Percentiles rank a stretch among this genome's conserved stretches.
These are phyloP conservation scores for Phrynocephalus forsythii DNA, from an alignment of 2,797 vertebrate genomes.

Conservation along the genomic window DNA sequence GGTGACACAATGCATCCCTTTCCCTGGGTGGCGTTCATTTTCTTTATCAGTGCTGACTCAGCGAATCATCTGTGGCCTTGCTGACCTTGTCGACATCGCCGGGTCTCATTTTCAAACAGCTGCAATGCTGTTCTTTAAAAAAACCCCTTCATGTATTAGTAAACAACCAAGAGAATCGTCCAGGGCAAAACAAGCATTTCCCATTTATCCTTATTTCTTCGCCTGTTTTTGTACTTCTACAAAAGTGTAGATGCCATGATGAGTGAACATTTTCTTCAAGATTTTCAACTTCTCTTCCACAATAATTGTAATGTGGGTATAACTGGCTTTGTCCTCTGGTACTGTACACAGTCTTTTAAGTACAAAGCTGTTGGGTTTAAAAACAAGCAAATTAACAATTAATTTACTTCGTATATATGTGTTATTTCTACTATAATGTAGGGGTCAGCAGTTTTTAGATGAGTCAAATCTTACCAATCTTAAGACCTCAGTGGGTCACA, in stretches of 20 bases:
- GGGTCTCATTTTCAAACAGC: not conserved
- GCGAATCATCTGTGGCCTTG: not conserved
- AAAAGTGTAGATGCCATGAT: not conserved
- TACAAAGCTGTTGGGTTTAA: too few relatives aligned
- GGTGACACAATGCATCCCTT: conserved; percentile 5
- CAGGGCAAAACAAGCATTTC: not conserved
- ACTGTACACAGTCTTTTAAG: not conserved
- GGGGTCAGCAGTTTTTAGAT: too few relatives aligned
- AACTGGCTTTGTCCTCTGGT: not conserved
- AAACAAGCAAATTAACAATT: not conserved
- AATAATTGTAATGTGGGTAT: not conserved
- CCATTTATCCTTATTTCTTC: not conserved
- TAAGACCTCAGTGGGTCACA: too few relatives aligned
- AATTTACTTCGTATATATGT: too few relatives aligned
- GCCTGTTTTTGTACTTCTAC: not conserved
- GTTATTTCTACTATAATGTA: too few relatives aligned
- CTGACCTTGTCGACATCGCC: conserved; percentile 8
- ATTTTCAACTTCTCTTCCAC: not conserved
- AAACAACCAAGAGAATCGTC: not conserved
- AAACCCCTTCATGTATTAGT: not conserved
- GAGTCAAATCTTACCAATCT: too few relatives aligned
- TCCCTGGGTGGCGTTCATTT: not conserved
- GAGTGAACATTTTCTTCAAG: not conserved
- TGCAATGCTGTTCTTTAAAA: not conserved
- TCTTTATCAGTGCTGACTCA: conserved; percentile 6